phyloP scores from a whole-genome alignment of 2,113 vertebrate species.

The Mungos mungo region DNA sequence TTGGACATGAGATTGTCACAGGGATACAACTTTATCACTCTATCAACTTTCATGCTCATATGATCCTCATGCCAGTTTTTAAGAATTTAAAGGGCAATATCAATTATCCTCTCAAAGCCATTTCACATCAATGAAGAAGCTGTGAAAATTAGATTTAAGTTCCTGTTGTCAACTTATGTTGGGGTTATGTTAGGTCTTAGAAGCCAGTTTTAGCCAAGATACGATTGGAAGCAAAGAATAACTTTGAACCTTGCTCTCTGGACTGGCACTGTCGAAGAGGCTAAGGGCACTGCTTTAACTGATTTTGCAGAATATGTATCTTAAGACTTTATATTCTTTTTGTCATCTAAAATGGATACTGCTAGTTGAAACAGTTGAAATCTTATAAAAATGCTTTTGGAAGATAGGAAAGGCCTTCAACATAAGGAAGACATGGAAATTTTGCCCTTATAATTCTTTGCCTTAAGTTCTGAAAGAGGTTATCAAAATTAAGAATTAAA shows the following conservation, averaged over 20 bases:
- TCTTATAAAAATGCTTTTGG: not conserved
- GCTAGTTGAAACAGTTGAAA: not conserved
- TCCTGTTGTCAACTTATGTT: constrained; percentile 46
- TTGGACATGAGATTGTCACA: constrained; percentile 41
- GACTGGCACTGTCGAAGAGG: not conserved
- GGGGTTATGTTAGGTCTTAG: not conserved
- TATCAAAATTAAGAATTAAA: constrained; percentile 23
- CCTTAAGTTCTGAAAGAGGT: not conserved
- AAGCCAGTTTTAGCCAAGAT: constrained; percentile 44
- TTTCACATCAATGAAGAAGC: constrained; percentile 63
- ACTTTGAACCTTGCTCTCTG: constrained; percentile 26
- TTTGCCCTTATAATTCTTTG: constrained; percentile 1
- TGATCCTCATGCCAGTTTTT: constrained; percentile 35
- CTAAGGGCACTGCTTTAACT: not conserved
- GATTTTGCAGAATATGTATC: not conserved
- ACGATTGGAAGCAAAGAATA: constrained; percentile 14
- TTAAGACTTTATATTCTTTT: not conserved
- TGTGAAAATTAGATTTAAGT: constrained; percentile 62
- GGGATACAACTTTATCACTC: not conserved
- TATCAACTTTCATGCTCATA: constrained; percentile 18
- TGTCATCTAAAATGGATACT: not conserved
- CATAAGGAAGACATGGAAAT: not conserved
- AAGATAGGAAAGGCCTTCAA: constrained; percentile 5
- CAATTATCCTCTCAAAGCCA: constrained; percentile 66
- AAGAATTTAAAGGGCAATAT: constrained; percentile 65